Conservation (phyloP, 2,113 vertebrate genomes). For the Lepus europaeus region DNA sequence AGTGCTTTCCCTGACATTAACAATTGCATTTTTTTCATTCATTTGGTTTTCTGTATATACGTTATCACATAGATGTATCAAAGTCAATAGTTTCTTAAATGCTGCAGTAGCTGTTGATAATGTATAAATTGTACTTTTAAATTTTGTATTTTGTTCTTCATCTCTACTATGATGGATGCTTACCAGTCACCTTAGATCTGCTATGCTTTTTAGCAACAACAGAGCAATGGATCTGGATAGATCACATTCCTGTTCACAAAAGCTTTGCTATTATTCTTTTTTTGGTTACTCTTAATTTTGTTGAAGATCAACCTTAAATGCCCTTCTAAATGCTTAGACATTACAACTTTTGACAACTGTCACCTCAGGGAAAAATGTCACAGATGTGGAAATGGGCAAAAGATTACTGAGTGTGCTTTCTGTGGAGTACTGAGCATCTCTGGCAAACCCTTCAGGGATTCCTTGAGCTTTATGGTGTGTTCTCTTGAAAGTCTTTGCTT, state of each 20-base stretch:
- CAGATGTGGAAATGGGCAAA: background rate
- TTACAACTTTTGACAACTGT: background rate
- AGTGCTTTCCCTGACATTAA: background rate
- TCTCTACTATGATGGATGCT: background rate
- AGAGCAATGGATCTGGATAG: background rate
- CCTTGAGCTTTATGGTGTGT: accelerated
- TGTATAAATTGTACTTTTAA: background rate
- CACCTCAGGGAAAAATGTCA: background rate
- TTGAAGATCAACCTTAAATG: background rate
- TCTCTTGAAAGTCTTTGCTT: background rate
- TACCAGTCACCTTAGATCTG: background rate
- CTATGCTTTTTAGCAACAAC: background rate
- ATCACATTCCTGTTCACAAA: background rate
- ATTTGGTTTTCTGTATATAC: background rate
- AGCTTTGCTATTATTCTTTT: background rate
- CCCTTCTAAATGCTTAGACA: background rate
- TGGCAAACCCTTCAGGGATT: background rate
- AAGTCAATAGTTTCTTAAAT: background rate
- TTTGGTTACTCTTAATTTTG: background rate
- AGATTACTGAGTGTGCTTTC: background rate
- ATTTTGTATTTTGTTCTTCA: background rate
- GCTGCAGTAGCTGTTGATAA: background rate
- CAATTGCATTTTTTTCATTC: background rate
- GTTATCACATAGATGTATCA: background rate
- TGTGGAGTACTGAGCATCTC: background rate